Percentiles rank a stretch among this genome's conserved stretches.
These are phyloP conservation scores for Onychostruthus taczanowskii DNA, from an alignment of 2,113 vertebrate genomes.

Conservation along the genomic window DNA sequence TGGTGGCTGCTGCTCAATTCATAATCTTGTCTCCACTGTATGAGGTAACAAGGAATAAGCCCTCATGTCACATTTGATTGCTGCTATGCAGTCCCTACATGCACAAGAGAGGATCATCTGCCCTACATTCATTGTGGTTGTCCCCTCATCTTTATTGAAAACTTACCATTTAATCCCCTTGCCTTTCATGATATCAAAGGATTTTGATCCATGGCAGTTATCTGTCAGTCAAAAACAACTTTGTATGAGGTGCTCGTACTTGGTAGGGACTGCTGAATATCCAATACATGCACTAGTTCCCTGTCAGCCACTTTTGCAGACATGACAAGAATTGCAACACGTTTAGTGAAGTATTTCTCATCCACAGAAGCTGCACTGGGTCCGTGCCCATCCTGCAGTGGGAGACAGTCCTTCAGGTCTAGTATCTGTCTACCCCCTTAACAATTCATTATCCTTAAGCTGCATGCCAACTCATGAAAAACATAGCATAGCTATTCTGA, in stretches of 20 bases:
- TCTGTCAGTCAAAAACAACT: constrained; percentile 5
- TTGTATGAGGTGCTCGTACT: neutral
- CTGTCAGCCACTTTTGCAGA: neutral
- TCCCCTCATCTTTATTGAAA: constrained; percentile 15
- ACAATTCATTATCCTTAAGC: neutral
- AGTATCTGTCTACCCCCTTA: neutral
- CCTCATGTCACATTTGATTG: neutral
- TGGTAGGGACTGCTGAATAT: neutral
- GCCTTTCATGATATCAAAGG: neutral
- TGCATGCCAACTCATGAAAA: neutral
- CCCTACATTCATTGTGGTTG: neutral
- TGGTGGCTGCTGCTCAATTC: neutral
- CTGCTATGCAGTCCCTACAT: neutral
- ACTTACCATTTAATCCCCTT: neutral
- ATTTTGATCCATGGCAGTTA: neutral
- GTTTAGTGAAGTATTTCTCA: neutral
- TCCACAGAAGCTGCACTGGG: neutral
- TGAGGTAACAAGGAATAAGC: neutral
- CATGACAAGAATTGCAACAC: neutral
- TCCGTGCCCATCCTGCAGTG: neutral
- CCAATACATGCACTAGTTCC: neutral
- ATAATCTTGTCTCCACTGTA: neutral
- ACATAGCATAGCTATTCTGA: neutral
- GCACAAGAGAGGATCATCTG: neutral
- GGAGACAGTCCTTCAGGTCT: neutral